These are phyloP conservation scores for Drosophila hawaiiensis DNA, from an alignment of 2,888 invertebrate species.

Conservation along the genomic window DNA sequence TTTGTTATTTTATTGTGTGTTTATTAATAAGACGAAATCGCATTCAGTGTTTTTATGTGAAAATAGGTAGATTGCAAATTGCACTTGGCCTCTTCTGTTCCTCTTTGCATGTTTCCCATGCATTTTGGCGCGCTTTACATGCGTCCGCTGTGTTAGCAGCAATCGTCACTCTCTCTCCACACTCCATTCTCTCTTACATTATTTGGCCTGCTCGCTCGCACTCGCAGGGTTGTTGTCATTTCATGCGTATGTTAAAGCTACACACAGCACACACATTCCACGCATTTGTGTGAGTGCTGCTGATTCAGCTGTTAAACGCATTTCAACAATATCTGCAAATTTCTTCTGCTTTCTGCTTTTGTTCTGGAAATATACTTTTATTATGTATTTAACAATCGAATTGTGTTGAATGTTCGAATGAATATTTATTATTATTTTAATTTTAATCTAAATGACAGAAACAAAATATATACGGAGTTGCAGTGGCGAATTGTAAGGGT, in stretches of 20 bases:
- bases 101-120: constrained; percentile 12
- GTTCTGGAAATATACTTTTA: constrained; percentile 1
- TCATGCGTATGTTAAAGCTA: background rate
- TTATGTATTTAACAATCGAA: background rate
- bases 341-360: background rate
- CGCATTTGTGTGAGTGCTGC: constrained; percentile 13
- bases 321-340: constrained; percentile 36
- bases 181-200: background rate
- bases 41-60: constrained; percentile 25
- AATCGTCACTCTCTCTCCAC: background rate
- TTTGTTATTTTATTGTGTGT: constrained; percentile 39
- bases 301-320: constrained; percentile 32
- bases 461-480: background rate
- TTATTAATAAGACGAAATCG: constrained; percentile 26
- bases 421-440: background rate
- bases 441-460: background rate
- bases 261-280: background rate
- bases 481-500: background rate
- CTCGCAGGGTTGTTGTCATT: constrained; percentile 9
- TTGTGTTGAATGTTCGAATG: background rate
- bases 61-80: constrained; percentile 21
- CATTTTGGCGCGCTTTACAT: constrained; percentile 66
- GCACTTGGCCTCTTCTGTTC: constrained; percentile 33
- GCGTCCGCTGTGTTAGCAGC: constrained; percentile 36
- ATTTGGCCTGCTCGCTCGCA: constrained; percentile 27